A percentile compares a stretch with the other conserved stretches of the same genome.
These are phyloP conservation scores for Oreonectes daqikongensis DNA, from an alignment of 2,797 vertebrate genomes.

Conservation along the genomic window DNA sequence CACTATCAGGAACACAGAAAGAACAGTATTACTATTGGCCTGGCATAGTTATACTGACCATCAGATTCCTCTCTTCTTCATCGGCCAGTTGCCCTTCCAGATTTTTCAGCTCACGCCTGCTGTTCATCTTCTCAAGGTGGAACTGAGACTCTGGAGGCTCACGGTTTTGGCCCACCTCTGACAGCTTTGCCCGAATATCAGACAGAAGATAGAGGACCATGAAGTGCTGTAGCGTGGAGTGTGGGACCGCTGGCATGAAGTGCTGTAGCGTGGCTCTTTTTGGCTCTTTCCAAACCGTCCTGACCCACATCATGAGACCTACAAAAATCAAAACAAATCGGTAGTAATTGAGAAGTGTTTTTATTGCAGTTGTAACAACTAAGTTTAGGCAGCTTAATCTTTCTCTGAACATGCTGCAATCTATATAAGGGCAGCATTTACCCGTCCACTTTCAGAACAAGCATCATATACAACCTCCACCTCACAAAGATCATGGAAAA, in stretches of 20 bases:
- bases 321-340: background rate
- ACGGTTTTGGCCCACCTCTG: background rate
- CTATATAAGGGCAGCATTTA: too few relatives aligned
- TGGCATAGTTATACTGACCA: background rate
- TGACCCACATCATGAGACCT: background rate
- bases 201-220: background rate
- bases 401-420: too few relatives aligned
- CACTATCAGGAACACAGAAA: background rate
- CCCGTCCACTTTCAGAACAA: too few relatives aligned
- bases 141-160: conserved; percentile 1
- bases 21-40: background rate
- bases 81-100: background rate
- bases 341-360: background rate
- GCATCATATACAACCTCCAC: too few relatives aligned
- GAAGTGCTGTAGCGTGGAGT: background rate
- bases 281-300: background rate
- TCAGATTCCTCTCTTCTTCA: background rate
- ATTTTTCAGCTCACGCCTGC: background rate
- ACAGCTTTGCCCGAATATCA: background rate
- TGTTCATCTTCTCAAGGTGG: background rate
- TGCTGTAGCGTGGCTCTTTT: background rate
- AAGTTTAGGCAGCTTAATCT: too few relatives aligned
- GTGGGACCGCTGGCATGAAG: background rate
- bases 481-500: too few relatives aligned
- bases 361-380: background rate